Base-by-base conservation (phyloP, 2,797 vertebrate species). In the Gymnopithys bicolor region DNA sequence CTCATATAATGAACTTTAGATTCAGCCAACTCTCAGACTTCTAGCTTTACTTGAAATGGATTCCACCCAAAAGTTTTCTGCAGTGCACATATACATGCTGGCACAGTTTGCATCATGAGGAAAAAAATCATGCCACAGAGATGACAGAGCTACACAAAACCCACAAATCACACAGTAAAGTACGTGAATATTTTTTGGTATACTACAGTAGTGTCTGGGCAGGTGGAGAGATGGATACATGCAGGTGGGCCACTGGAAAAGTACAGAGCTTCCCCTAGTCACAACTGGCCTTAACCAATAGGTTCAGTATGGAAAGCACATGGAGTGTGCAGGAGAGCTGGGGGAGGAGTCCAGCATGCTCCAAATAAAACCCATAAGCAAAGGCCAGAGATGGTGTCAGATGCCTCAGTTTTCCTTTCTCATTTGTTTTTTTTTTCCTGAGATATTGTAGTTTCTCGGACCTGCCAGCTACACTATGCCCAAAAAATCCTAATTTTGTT, bases 401-500 rank as follows among this genome's bases (percentile, higher is more conserved):
- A 84, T 59, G 30, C 77, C 45, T 84, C 48, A 10, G 35, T 45
- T 89, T 93, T 92, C 52, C 67, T 37, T 95, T 87, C 77, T 37
- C 56, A 37, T 73, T 90, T 82, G 59, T 53, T 1, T 11, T 93
- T 84, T 93, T 93, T 91, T 88, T 45, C 19, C 45, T 89, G 37
- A 39, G 77, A 82, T 74, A 53, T 41, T 70, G n/a, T 17, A 30
- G 49, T 77, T 90, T 92, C 77, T 93, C 24, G 87, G 73, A 74
- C 63, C 46, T 90, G 78, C 68, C 92, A 95, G 70, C 30, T 70
- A 60, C 37, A 52, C 7, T 39, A 69, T 76, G 74, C 71, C 71
- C 60, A 93, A 89, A 93, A 79, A 56, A 49, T 19, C 45, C 37
- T 56, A 25, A 79, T 90, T 90, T 89, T 92, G 11, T 81, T 84